A percentile compares a stretch with the other conserved stretches of the same genome.
phyloP scores from a whole-genome alignment of 2,888 invertebrate genomes.

The Cheiracanthium punctorium region DNA sequence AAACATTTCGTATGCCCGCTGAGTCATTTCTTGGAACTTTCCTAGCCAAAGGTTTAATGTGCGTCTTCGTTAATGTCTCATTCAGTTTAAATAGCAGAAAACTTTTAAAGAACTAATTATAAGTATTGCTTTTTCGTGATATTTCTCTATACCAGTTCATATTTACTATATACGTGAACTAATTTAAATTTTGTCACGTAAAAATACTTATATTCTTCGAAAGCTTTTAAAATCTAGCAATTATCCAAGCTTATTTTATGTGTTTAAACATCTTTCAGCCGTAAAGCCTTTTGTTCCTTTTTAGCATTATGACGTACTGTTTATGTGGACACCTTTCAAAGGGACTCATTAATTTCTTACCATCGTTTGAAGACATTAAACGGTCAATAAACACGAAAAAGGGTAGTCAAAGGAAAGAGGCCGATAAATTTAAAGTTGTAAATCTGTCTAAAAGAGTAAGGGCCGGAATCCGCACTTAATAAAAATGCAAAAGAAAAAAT shows the following conservation, averaged over 20 bases:
- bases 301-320: too few species aligned
- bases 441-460: slow-evolving; percentile 37
- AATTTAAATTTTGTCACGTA: too few species aligned
- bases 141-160: too few species aligned
- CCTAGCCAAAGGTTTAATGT: too few species aligned
- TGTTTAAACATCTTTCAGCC: not conserved
- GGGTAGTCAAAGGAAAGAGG: not conserved
- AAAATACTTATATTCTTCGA: not conserved
- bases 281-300: not conserved
- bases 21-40: too few species aligned
- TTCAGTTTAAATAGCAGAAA: too few species aligned
- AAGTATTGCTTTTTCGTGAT: too few species aligned
- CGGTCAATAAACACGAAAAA: slow-evolving; percentile 17
- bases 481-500: slow-evolving; percentile 32
- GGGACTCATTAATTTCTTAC: slow-evolving; percentile 14
- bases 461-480: slow-evolving; percentile 50
- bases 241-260: not conserved
- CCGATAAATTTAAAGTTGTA: slow-evolving; percentile 31
- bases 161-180: too few species aligned
- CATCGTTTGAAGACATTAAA: slow-evolving; percentile 25
- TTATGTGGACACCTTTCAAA: not conserved
- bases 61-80: too few species aligned
- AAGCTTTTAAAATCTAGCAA: not conserved
- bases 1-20: too few species aligned
- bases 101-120: too few species aligned